Base-by-base conservation (phyloP, 2,797 vertebrate genomes). In the Ctenosaura bakeri region DNA sequence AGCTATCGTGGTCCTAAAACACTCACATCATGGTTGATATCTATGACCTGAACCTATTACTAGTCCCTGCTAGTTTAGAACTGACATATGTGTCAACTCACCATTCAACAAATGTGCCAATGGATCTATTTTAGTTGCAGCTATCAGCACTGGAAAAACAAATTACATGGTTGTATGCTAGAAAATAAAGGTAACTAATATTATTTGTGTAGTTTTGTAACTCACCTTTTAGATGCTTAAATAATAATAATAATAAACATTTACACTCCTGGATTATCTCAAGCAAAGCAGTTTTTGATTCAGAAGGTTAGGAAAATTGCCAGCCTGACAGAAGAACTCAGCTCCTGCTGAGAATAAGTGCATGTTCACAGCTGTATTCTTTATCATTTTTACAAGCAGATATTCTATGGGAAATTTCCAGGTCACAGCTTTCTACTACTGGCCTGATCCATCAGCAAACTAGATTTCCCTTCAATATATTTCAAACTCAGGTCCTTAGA, bases 301-400 rank as follows among this genome's bases (percentile, higher is more conserved):
- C 73, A 79, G 85, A 89, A 92, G 82, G 91, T 94, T 94, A 88
- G 89, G 92, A 93, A 96, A 96, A 94, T 82, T 89, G 84, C 81
- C 83, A 94, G 74, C 91, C 87, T 92, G 91, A 96, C 91, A 93
- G 92, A 93, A 94, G 91, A 94, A 10, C 62, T 81, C 64, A 74
- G 88, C 86, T 94, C 91, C 93, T 92, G 89, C 94, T 89, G 92
- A 94, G 93, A 94, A 83, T 87, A 83, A 89, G 83, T 46, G 24
- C 88, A 92, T 92, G 91, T 83, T 94, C 78, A 77, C 81, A 90
- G 80, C 94, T 92, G 73, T 74, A 50, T 85, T 85, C 89, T 94
- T 78, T 42, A 35, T 79, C 83, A 86, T 94, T 71, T 93, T 93
- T 92, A 95, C 88, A 91, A 96, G 95, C 90, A 95, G 88, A 86